phyloP scores from a whole-genome alignment of 2,888 invertebrate species.

The Parnassius apollo region DNA sequence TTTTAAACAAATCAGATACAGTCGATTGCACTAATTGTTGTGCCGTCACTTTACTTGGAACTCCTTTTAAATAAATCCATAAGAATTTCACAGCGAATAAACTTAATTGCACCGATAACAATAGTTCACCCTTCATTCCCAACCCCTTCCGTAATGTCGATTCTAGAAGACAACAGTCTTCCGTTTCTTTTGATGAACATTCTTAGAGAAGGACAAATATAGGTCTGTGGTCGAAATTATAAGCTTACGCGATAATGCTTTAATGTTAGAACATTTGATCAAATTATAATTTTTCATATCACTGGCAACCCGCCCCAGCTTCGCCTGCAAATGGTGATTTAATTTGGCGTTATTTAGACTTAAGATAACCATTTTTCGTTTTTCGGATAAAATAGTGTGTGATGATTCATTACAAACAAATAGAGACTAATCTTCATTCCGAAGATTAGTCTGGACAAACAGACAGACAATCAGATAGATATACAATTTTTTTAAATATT shows the following conservation, averaged over 20 bases:
- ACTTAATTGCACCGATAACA: slow-evolving; percentile 56
- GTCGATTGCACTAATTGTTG: slow-evolving; percentile 3
- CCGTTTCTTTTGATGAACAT: slow-evolving; percentile 61
- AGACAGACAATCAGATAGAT: too few species aligned
- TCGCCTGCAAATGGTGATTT: too few species aligned
- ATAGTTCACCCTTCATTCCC: slow-evolving; percentile 53
- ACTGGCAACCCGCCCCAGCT: too few species aligned
- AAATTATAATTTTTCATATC: too few species aligned
- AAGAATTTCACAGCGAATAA: slow-evolving; percentile 69
- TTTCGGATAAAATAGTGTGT: too few species aligned
- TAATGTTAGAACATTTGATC: too few species aligned
- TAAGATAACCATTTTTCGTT: too few species aligned
- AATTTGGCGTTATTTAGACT: too few species aligned
- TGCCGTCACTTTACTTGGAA: slow-evolving; percentile 39
- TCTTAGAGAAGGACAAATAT: slow-evolving; percentile 51
- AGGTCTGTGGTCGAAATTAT: slow-evolving; percentile 35
- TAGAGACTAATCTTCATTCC: too few species aligned
- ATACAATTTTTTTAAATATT: too few species aligned
- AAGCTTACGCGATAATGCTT: slow-evolving; percentile 18
- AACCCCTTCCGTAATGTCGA: slow-evolving; percentile 60
- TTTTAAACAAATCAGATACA: background rate
- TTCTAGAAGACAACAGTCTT: slow-evolving; percentile 63
- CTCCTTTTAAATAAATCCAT: slow-evolving; percentile 44
- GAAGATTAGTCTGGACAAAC: too few species aligned
- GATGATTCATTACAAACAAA: too few species aligned